Evolutionary conservation across 2,888 invertebrate genomes (phyloP).

Genomic region (Philereme transversata): DNA sequence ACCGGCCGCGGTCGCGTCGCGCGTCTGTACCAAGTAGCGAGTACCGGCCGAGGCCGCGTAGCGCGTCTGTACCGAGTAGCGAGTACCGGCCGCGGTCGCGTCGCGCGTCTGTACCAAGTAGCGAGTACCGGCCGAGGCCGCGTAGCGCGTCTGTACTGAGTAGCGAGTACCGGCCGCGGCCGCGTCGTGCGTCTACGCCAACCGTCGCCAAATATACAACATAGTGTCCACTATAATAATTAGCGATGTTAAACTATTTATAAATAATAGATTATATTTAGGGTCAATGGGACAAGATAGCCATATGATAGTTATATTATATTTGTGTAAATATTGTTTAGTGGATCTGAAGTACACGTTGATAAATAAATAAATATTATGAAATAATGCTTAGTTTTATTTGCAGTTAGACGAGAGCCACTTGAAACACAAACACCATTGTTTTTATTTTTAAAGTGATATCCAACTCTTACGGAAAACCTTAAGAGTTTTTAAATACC

Average conservation of each 20-base stretch:
- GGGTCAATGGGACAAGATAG: conserved; percentile 38
- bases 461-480: no score
- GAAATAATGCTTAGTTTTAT: conserved; percentile 16
- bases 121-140: no score
- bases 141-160: no score
- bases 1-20: no score
- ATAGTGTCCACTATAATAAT: conserved; percentile 24
- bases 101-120: background rate
- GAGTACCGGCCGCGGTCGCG: background rate
- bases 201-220: conserved; percentile 33
- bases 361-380: conserved; percentile 49
- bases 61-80: background rate
- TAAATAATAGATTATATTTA: conserved; percentile 37
- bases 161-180: background rate
- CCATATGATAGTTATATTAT: conserved; percentile 45
- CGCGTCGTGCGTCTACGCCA: conserved; percentile 4
- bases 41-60: background rate
- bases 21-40: no score
- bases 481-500: no score
- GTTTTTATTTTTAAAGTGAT: no score
- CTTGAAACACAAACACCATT: no score
- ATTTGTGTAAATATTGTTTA: conserved; percentile 64
- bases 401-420: background rate
- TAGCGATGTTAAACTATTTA: conserved; percentile 53
- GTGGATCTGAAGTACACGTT: conserved; percentile 59